Evolutionary conservation across 64 coral and sea anemone species (phyloP).

Genomic region (Pachyseris speciosa): DNA sequence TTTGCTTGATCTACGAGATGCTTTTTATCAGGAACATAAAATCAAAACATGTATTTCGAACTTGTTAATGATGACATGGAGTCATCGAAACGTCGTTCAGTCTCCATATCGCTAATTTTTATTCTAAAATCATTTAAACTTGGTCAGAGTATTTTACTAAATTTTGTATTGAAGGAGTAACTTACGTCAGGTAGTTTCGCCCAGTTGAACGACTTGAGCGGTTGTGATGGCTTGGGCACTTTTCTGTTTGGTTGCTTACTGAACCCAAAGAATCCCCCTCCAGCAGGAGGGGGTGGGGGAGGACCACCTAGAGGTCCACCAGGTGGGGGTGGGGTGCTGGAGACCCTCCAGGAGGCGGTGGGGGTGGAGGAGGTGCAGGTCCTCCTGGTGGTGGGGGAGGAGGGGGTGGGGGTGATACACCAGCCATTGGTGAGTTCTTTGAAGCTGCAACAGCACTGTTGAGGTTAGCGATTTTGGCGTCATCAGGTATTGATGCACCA

Average conservation of each 20-base stretch:
- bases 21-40: no score
- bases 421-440: conserved; percentile 72
- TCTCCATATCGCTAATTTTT: no score
- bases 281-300: conserved; percentile 70
- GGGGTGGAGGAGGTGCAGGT: conserved; percentile 58
- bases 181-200: conserved; percentile 98
- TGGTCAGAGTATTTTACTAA: background rate
- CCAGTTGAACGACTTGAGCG: conserved; percentile 99
- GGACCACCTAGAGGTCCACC: conserved; percentile 24
- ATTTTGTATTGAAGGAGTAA: background rate
- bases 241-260: conserved; percentile 83
- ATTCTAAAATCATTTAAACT: no score
- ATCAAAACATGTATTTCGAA: no score
- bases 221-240: conserved; percentile 93
- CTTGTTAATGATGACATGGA: no score
- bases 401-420: conserved; percentile 74
- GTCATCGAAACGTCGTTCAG: no score
- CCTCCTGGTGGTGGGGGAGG: conserved; percentile 70
- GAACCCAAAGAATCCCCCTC: conserved; percentile 65
- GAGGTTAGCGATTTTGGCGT: conserved; percentile 88
- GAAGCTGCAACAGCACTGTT: conserved; percentile 59
- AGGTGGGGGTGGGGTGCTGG: conserved; percentile 82
- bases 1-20: no score
- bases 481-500: conserved; percentile 94
- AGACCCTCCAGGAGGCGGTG: conserved; percentile 61